Evolutionary conservation across 2,113 vertebrate species (phyloP), one percentile per base, ranked within the genome.

Genomic region (Lota lota): DNA sequence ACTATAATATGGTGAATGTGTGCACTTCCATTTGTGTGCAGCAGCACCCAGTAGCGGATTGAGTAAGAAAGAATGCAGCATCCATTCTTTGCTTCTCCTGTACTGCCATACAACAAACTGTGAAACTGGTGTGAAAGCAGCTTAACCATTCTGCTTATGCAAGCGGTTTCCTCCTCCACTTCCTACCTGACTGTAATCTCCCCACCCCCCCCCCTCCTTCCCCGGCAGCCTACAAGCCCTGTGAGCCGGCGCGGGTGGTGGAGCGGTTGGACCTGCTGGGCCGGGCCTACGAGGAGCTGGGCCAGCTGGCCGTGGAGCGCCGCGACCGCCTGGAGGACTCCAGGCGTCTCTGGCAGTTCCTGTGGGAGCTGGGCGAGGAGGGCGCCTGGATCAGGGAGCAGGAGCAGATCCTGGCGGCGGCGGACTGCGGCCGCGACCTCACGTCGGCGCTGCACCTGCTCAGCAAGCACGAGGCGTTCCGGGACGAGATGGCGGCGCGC

Each of bases 371-470:
- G 33, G 95, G 94, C 0, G 95, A 98, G 84, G 91, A 96, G 15
- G 93, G 94, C 61, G 93, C 95, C 20, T 98, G 96, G 95, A 94
- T 97, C 67, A 87, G 95, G 61, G 95, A 98, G 75, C 95, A 97
- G 84, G 94, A 94, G 80, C 94, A 95, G 84, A 93, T 98, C 65
- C 83, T 97, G 71, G 87, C 94, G 0, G 92, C 92, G 0, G 94
- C 93, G 0, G 95, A 98, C 57, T 92, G 92, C 0, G 95, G 95
- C 12, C 90, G 94, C 1, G 96, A 97, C 81, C 92, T 96, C 69
- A 94, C 93, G 0, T 94, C 93, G 0, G 94, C 92, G 57, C 90
- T 94, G 68, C 93, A 94, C 47, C 88, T 98, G 24, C 93, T 96
- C 77, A 95, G 94, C 74, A 95, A 96, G 81, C 96, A 98, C 64